Evolutionary conservation across 2,888 invertebrate species (phyloP).

Genomic region (Eurytoma californica): DNA sequence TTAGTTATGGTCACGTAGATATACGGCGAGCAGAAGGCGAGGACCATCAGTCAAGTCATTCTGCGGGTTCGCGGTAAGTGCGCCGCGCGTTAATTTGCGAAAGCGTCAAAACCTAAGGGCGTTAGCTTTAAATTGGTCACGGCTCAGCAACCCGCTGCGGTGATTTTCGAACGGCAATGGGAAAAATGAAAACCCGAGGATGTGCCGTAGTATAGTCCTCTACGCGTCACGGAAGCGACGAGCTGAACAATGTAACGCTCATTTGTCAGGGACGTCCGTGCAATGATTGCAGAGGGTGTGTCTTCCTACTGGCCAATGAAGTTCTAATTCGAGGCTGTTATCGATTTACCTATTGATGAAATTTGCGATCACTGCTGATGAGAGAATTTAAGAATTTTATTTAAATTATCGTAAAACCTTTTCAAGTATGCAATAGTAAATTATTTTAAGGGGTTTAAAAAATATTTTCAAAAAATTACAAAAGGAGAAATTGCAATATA

Average conservation of each 20-base stretch:
- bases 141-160: neutral
- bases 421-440: too few species aligned
- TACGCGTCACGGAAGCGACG: neutral
- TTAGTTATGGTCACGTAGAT: too few species aligned
- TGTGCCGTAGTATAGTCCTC: neutral
- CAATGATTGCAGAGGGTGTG: neutral
- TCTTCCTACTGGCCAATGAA: too few species aligned
- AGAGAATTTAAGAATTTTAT: too few species aligned
- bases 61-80: neutral
- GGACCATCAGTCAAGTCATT: neutral
- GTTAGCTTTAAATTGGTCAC: neutral
- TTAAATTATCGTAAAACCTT: too few species aligned
- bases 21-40: neutral
- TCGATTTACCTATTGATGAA: too few species aligned
- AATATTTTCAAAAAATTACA: too few species aligned
- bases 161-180: neutral
- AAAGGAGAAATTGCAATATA: too few species aligned
- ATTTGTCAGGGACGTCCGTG: conserved; percentile 11
- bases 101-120: neutral
- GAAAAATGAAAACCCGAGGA: neutral
- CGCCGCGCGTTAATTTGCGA: conserved; percentile 13
- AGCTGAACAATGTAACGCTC: neutral
- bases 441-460: too few species aligned
- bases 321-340: too few species aligned
- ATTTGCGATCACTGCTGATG: too few species aligned